A percentile compares a stretch with the other conserved stretches of the same genome.
phyloP scores from a whole-genome alignment of 2,797 vertebrate genomes.

The Micropoecilia bifurca region DNA sequence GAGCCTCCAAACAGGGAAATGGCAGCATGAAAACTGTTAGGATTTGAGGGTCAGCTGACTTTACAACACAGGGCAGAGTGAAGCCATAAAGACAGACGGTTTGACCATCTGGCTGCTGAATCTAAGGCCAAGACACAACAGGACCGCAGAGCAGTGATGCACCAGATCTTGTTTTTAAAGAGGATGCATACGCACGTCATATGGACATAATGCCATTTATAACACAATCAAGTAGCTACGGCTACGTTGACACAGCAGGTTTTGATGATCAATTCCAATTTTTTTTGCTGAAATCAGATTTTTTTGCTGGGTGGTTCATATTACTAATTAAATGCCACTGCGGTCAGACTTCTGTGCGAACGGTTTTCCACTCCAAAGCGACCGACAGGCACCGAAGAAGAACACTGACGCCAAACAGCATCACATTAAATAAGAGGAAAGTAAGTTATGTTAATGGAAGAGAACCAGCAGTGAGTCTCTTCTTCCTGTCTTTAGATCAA shows the following conservation, averaged over 20 bases:
- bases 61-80: neutral
- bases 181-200: neutral
- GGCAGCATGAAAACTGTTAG: neutral
- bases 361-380: no score
- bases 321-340: neutral
- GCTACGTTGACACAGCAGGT: neutral
- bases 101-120: neutral
- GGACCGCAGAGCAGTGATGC: neutral
- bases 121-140: neutral
- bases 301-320: neutral
- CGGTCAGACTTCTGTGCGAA: neutral
- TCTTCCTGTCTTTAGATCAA: neutral
- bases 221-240: neutral
- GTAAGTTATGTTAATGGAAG: neutral
- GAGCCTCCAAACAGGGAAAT: neutral
- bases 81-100: neutral
- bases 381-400: neutral
- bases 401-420: neutral
- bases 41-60: neutral
- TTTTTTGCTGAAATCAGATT: neutral
- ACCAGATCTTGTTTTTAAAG: neutral
- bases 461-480: neutral
- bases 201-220: neutral
- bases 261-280: neutral
- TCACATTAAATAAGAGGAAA: neutral